phyloP scores from a whole-genome alignment of 2,797 vertebrate species.

The Salarias fasciatus region DNA sequence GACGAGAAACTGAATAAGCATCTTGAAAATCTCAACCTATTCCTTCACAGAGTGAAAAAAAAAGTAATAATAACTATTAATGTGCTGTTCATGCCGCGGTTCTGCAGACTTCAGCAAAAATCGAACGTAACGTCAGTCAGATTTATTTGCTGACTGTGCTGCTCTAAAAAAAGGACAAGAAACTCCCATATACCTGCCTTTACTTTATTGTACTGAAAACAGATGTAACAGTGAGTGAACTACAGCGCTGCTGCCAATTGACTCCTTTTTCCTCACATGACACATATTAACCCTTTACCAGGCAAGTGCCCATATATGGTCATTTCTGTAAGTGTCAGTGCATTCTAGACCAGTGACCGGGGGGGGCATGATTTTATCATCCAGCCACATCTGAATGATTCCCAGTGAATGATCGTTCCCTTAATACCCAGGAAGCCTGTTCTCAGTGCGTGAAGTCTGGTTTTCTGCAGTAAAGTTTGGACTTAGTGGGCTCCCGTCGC shows the following conservation, averaged over 20 bases:
- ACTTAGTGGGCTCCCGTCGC: conserved; percentile 14
- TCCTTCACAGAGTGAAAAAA: neutral
- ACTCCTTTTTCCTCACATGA: neutral
- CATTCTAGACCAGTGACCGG: no score
- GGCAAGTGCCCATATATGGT: no score
- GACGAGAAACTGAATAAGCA: accelerated
- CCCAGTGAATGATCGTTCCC: conserved; percentile 44
- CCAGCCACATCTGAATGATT: conserved; percentile 39
- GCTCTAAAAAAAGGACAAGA: neutral
- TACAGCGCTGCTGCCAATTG: neutral
- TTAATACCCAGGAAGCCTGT: conserved; percentile 44
- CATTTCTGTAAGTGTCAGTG: no score
- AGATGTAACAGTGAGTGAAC: neutral
- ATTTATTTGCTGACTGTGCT: neutral
- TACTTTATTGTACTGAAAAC: neutral
- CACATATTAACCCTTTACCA: no score
- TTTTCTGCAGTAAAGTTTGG: conserved; percentile 43
- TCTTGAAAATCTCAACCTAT: neutral
- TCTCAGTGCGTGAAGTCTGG: conserved; percentile 27
- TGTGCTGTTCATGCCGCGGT: neutral
- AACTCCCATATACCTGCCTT: neutral
- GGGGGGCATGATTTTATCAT: conserved; percentile 4
- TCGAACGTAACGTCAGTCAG: neutral
- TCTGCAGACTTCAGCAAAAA: neutral
- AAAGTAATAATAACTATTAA: neutral